Evolutionary conservation across 2,888 invertebrate species (phyloP), one percentile per base, ranked within the genome.

Genomic region (Flabesymbios commensalis): DNA sequence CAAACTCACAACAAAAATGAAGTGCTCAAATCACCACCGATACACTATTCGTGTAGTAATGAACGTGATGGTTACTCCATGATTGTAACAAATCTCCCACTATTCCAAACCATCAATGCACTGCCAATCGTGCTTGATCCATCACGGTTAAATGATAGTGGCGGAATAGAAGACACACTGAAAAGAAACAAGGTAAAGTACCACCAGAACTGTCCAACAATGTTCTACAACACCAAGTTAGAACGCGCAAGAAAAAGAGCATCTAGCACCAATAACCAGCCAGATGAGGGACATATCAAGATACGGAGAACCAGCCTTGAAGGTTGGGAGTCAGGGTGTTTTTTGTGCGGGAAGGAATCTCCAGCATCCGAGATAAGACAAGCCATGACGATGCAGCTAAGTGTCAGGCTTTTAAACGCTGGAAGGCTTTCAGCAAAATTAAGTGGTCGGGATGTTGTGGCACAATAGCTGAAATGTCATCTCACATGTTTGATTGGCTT

Each of bases 111-210:
- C 4, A 33, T 29, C 14, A 52, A 52, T 29, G 7, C 3, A 33
- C 43, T 68, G 10, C 61, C 64, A 4, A 54, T 69, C 14, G 41
- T 45, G n/a, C 60, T 67, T 1, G 59, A 68, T 48, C 56, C 59
- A 10, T 28, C 19, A 19, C 54, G 67, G 45, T 54, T 67, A 53
- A 60, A 65, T 48, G 63, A 71, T 39, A 63, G 65, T 39, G 51
- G 33, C 61, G 63, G 68, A n/a, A 65, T 67, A 42, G 67, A 65
- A 59, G 52, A 47, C 48, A 65, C 67, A 39, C 49, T 65, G 57
- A 54, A 56, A 52, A 48, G 36, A 10, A 67, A 60, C 7, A 33
- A 63, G 17, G 67, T 68, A 52, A 56, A 67, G 29, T 68, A 70
- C 29, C 70, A 68, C 39, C 47, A 64, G 53, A 47, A 32, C 43